phyloP scores from a whole-genome alignment of 2,797 vertebrate genomes.

The Sparus aurata region DNA sequence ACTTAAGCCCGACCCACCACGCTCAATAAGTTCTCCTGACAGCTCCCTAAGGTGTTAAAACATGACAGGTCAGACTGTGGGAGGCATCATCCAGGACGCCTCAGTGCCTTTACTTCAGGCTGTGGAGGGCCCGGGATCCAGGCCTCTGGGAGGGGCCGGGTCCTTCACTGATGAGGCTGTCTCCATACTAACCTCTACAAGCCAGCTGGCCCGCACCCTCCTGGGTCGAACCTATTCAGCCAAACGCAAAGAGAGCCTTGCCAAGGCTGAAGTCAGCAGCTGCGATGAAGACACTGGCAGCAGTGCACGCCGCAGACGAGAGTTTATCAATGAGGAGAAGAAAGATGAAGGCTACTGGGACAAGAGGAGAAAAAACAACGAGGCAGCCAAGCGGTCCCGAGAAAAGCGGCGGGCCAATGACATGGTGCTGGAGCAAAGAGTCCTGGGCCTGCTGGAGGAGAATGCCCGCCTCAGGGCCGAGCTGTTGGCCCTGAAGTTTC shows the following conservation, averaged over 20 bases:
- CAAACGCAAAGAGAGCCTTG: slow-evolving; percentile 66
- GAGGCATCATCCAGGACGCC: slow-evolving; percentile 54
- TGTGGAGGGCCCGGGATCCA: slow-evolving; percentile 41
- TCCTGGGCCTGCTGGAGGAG: slow-evolving; percentile 87
- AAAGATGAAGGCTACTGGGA: slow-evolving; percentile 91
- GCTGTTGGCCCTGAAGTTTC: slow-evolving; percentile 87
- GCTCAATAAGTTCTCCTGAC: background rate
- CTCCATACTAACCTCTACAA: slow-evolving; percentile 83
- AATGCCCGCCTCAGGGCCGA: slow-evolving; percentile 88
- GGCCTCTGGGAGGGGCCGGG: slow-evolving; percentile 35
- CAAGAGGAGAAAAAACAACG: slow-evolving; percentile 90
- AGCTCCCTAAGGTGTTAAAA: slow-evolving; percentile 32
- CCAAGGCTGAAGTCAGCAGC: slow-evolving; percentile 31
- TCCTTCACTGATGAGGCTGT: slow-evolving; percentile 81
- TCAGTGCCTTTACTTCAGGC: slow-evolving; percentile 29
- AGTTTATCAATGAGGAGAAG: slow-evolving; percentile 86
- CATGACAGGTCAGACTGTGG: slow-evolving; percentile 66
- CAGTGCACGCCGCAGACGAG: slow-evolving; percentile 77
- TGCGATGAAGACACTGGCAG: slow-evolving; percentile 52
- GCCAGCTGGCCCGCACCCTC: slow-evolving; percentile 76
- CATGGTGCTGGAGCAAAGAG: slow-evolving; percentile 85
- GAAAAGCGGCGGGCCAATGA: slow-evolving; percentile 88
- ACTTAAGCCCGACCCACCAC: slow-evolving; percentile 4
- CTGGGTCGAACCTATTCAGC: slow-evolving; percentile 62
- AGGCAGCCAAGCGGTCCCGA: slow-evolving; percentile 88